Evolutionary conservation across 2,888 invertebrate species (phyloP), one percentile per base, ranked within the genome.

Genomic region (Notodonta ziczac): DNA sequence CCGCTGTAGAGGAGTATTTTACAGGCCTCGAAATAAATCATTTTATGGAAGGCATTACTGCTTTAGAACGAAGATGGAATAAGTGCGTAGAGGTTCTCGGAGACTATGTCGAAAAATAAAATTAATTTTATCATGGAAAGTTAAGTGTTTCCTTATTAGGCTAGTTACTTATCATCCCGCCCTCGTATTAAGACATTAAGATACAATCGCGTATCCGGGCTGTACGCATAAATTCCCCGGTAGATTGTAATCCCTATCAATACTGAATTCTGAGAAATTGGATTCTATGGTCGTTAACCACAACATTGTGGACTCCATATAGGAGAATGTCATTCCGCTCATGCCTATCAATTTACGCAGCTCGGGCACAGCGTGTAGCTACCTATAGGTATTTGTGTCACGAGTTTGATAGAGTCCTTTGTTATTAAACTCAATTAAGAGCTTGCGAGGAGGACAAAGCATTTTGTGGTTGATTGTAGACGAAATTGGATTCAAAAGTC

Each of bases 171-270:
- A n/a, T n/a, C n/a, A n/a, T n/a, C n/a, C n/a, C n/a, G n/a, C n/a
- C n/a, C n/a, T n/a, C n/a, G n/a, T 46, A n/a, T 46, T 46, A 46
- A 46, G 46, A n/a, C n/a, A 46, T 46, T n/a, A n/a, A 46, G n/a
- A 46, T 46, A 46, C n/a, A n/a, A n/a, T 46, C 46, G 46, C 5
- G 46, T 5, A n/a, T 46, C 46, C n/a, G 46, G n/a, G 13, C 44
- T 44, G 3, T 9, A 4, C 40, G 14, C 14, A 42, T 35, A 56
- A 62, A 71, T 70, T 61, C 61, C 24, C 24, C 63, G 48, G 60
- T 62, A 56, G 50, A 48, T 62, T 63, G 59, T 70, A 68, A 70
- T 59, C 59, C 40, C 51, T 60, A 67, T 64, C 59, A 57, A 57
- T 58, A 60, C 32, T 53, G 56, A 46, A 50, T 65, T 66, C 52